These are phyloP conservation scores for Clistopyga incitator DNA, from an alignment of 2,888 invertebrate species.

Conservation along the genomic window DNA sequence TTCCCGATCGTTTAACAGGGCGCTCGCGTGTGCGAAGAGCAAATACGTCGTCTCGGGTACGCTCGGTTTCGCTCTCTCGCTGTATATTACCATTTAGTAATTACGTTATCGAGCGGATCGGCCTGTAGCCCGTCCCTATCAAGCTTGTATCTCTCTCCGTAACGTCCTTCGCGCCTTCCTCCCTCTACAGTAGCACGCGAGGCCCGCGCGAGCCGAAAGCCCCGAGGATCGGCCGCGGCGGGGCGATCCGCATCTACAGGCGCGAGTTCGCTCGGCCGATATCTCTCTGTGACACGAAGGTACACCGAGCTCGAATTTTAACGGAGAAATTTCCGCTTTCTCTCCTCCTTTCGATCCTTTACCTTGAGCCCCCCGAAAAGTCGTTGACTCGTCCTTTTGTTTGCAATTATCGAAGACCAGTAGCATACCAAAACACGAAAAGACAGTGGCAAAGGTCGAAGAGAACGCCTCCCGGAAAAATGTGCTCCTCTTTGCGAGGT, in stretches of 20 bases:
- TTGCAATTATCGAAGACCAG: constrained; percentile 35
- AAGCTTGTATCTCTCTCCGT: constrained; percentile 80
- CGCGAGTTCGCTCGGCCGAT: constrained; percentile 29
- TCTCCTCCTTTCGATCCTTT: not conserved
- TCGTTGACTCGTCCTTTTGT: constrained; percentile 14
- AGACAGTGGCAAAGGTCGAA: not conserved
- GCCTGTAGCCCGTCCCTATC: constrained; percentile 78
- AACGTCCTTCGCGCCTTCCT: constrained; percentile 78
- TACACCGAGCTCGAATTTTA: constrained; percentile 23
- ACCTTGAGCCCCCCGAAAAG: not conserved
- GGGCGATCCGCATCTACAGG: constrained; percentile 28
- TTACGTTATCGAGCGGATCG: constrained; percentile 81
- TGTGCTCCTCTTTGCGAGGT: no score
- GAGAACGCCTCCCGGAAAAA: constrained; percentile 29
- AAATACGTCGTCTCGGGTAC: constrained; percentile 72
- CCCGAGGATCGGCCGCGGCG: constrained; percentile 43
- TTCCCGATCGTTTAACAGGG: constrained; percentile 12
- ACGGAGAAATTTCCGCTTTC: constrained; percentile 35
- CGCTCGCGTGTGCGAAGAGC: constrained; percentile 69
- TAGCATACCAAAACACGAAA: not conserved
- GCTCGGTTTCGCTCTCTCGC: constrained; percentile 59
- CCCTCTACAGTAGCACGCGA: constrained; percentile 61
- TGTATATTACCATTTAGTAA: constrained; percentile 81
- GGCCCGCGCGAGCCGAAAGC: constrained; percentile 57
- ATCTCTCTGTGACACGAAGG: constrained; percentile 49